Evolutionary conservation across 2,113 vertebrate genomes (phyloP).

Genomic region (Synchiropus splendidus): DNA sequence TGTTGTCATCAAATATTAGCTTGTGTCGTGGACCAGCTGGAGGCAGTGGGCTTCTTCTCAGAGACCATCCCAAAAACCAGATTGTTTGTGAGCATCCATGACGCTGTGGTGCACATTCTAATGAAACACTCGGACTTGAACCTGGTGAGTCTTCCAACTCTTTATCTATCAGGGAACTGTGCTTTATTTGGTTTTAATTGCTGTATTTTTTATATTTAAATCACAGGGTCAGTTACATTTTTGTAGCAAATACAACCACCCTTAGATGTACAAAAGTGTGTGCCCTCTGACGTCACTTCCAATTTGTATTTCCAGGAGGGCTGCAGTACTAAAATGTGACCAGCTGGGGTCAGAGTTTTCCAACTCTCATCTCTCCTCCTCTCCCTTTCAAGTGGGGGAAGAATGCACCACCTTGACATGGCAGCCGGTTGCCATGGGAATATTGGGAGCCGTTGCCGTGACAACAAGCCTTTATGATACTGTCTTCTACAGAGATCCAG

Average conservation of each 20-base stretch:
- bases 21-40: slow-evolving; percentile 74
- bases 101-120: slow-evolving; percentile 67
- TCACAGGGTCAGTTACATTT: too few species aligned
- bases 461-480: slow-evolving; percentile 61
- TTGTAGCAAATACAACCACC: too few species aligned
- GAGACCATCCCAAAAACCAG: slow-evolving; percentile 70
- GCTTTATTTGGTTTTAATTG: too few species aligned
- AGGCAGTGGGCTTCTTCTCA: slow-evolving; percentile 77
- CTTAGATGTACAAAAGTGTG: too few species aligned
- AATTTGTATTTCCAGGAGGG: slow-evolving; percentile 33
- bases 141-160: slow-evolving; percentile 25
- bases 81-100: slow-evolving; percentile 77
- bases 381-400: slow-evolving; percentile 24
- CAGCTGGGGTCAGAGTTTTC: slow-evolving; percentile 47
- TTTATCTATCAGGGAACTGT: too few species aligned
- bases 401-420: slow-evolving; percentile 48
- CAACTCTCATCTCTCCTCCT: slow-evolving; percentile 16
- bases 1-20: slow-evolving; percentile 41
- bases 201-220: too few species aligned
- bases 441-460: slow-evolving; percentile 49
- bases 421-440: slow-evolving; percentile 51
- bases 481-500: slow-evolving; percentile 44
- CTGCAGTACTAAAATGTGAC: slow-evolving; percentile 50
- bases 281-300: too few species aligned
- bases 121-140: slow-evolving; percentile 5